phyloP scores from a whole-genome alignment of 2,888 invertebrate species.

The Zelleria hepariella region DNA sequence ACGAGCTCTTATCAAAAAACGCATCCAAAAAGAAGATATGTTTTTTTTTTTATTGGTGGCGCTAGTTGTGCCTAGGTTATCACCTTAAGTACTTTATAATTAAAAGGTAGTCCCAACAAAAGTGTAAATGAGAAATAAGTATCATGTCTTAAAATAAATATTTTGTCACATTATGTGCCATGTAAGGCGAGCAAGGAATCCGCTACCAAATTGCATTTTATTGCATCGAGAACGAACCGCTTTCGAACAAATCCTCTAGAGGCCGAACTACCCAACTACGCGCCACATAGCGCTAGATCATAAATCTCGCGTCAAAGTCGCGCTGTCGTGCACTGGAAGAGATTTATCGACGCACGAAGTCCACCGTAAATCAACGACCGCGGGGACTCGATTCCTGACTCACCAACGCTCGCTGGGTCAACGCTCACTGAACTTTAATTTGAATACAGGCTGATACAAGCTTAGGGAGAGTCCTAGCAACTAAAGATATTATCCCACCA shows the following conservation, averaged over 20 bases:
- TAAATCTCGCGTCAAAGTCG: background rate
- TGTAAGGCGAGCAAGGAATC: too few relatives aligned
- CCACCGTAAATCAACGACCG: background rate
- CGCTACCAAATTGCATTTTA: background rate
- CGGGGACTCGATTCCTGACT: background rate
- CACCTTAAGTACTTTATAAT: too few relatives aligned
- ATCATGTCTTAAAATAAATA: too few relatives aligned
- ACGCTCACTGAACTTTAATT: background rate
- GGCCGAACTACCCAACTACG: background rate
- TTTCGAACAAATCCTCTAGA: background rate
- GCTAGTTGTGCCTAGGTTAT: too few relatives aligned
- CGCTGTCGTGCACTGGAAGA: background rate
- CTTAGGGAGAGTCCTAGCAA: too few relatives aligned
- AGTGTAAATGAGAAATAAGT: too few relatives aligned
- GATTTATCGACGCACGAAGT: background rate
- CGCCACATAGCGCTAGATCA: background rate
- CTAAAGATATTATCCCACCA: too few relatives aligned
- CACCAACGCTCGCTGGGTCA: background rate
- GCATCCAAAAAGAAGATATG: too few relatives aligned
- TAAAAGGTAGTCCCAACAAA: too few relatives aligned
- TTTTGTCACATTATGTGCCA: too few relatives aligned
- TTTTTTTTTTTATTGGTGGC: too few relatives aligned
- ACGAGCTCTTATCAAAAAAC: too few relatives aligned
- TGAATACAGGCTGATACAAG: background rate
- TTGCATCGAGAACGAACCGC: background rate